Base-by-base conservation (phyloP, 2,113 vertebrate species). In the Orientallactaga bullata region DNA sequence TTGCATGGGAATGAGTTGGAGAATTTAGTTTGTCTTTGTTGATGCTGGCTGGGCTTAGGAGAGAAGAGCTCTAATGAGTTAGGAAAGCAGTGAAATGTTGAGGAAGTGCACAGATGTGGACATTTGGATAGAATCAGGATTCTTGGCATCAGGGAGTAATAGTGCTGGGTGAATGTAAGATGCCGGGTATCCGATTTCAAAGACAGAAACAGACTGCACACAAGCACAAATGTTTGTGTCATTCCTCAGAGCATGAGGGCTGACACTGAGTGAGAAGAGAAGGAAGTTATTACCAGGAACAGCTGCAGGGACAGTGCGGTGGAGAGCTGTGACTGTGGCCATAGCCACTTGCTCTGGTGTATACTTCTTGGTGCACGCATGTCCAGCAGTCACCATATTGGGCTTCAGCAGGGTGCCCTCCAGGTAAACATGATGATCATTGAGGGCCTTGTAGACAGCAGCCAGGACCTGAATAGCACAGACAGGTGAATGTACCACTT, bases 381-480 rank as follows among this genome's bases (percentile, higher is more conserved):
- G 99, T 47, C 99, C 99, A 73, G 99, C 98, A 0, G 97, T 99
- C 95, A 99, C 99, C 99, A 99, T 99, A 97, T 99, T 99, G 96
- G 99, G 99, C 96, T 99, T 99, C 95, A 99, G 98, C 94, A 99
- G 96, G 8, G 99, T 99, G 30, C 99, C 99, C 94, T 99, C 99
- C 97, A 99, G 97, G 96, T 99, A 99, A 68, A 99, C 99, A 0
- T 99, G 99, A 84, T 99, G 99, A 55, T 99, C 99, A 55, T 98
- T 99, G 95, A 99, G 97, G 65, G 99, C 99, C 97, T 99, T 99
- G 96, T 99, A 99, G 78, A 99, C 98, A 72, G 99, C 99, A 95
- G 99, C 99, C 92, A 99, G 98, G 71, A 99, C 99, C 99, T 99
- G 90, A 90, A 88, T 66, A 83, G 82, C 63, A 88, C 85, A 42